Conservation (phyloP, 2,113 vertebrate genomes). For the Campylorhamphus procurvoides region DNA sequence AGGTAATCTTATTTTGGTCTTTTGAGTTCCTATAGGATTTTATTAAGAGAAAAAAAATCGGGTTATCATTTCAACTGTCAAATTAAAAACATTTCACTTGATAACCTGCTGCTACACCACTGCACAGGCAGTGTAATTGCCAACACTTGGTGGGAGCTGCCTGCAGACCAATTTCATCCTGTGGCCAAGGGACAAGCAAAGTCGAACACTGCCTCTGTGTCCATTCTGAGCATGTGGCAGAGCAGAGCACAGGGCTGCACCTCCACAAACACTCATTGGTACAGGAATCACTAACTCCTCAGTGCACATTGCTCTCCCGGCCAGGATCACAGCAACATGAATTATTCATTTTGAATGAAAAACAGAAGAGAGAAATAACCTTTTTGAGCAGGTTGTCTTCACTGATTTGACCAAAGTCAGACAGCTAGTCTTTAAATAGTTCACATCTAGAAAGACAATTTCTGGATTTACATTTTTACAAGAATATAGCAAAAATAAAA, state of each 20-base stretch:
- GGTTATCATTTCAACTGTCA: neutral
- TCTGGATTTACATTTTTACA: neutral
- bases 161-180: neutral
- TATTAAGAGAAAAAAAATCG: neutral
- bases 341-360: neutral
- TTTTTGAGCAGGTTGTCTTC: neutral
- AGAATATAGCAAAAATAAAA: neutral
- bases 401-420: neutral
- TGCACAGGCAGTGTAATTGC: rapidly evolving
- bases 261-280: too few relatives aligned
- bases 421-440: neutral
- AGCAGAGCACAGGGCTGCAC: rapidly evolving
- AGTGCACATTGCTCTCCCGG: neutral
- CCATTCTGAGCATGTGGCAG: rapidly evolving
- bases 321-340: neutral
- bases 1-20: neutral
- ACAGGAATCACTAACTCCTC: neutral
- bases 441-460: neutral
- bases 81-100: neutral
- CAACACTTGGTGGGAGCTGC: neutral
- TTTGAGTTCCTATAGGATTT: neutral
- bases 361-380: neutral
- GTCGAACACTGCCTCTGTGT: neutral
- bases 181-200: neutral
- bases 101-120: neutral